phyloP scores from a whole-genome alignment of 2,888 invertebrate genomes.

The Ectobius pallidus region DNA sequence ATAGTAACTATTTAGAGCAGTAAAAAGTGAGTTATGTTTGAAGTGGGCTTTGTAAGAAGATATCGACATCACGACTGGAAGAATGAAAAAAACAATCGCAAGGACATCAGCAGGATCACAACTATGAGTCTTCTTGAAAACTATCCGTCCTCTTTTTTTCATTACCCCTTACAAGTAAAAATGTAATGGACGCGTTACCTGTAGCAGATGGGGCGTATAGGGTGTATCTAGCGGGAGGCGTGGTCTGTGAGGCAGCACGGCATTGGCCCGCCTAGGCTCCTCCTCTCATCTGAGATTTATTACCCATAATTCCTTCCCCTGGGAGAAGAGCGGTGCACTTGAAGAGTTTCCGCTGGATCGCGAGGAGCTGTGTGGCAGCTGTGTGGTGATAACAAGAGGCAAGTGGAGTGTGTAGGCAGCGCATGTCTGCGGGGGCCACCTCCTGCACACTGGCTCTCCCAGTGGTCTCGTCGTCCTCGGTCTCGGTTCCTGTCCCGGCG shows the following conservation, averaged over 20 bases:
- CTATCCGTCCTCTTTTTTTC: conserved; percentile 3
- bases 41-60: conserved; percentile 10
- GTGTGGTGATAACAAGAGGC: conserved; percentile 12
- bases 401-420: conserved; percentile 26
- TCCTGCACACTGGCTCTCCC: conserved; percentile 36
- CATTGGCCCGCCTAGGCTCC: conserved; percentile 24
- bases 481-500: conserved; percentile 30
- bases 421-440: conserved; percentile 7
- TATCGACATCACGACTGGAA: background rate
- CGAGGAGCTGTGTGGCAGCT: conserved; percentile 20
- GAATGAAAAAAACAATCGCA: background rate
- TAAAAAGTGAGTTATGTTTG: too few species aligned
- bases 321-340: conserved; percentile 27
- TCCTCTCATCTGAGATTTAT: conserved; percentile 36
- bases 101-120: background rate
- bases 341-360: conserved; percentile 32
- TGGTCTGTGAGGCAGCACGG: background rate
- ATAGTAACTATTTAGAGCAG: too few species aligned
- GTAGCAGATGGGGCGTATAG: background rate
- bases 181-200: conserved; percentile 7
- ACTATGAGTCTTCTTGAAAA: background rate
- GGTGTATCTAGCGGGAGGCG: background rate
- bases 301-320: conserved; percentile 38
- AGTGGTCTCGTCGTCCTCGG: conserved; percentile 34
- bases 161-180: conserved; percentile 5